Evolutionary conservation across 2,797 vertebrate species (phyloP), one percentile per base, ranked within the genome.

Genomic region (Sternarchorhynchus goeldii): DNA sequence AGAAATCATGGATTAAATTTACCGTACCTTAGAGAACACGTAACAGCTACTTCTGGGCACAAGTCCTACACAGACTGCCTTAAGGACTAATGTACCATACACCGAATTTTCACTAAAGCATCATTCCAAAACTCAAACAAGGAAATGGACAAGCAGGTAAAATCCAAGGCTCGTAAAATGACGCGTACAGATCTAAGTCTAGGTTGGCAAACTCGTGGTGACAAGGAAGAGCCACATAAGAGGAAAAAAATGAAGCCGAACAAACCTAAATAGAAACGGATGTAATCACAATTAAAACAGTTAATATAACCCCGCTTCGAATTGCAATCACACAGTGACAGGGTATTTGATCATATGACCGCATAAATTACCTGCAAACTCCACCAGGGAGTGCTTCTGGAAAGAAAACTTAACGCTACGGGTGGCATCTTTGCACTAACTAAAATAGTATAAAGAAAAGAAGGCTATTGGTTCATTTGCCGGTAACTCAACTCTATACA

Each of bases 131-230:
- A 71, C 59, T 6, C n/a, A 6, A 78, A 73, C 77, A 58, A 78
- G 77, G 77, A 78, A 66, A 78, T 66, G 62, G 32, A 21, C 4
- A 29, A 45, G 32, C 68, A 64, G 68, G 45, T 72, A 64, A 58
- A 64, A 57, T 14, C 53, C 45, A 18, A 25, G 16, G 25, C 66
- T 14, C 4, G 14, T 25, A 53, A 6, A 5, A 67, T n/a, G 14
- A 18, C 17, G 34, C 17, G 36, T 41, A 45, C 29, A 12, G 66
- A 68, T 45, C 41, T 53, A 29, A 18, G 12, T 29, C 32, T 50
- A 50, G 8, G 60, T 17, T 53, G 16, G 14, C 29, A 17, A 68
- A 53, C 66, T 53, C 45, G 8, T 50, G 41, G 31, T 21, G 50
- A 50, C 10, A 16, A 39, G 6, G 20, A 17, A 20, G 21, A 66